These are phyloP conservation scores for Parelbella ahira DNA, from an alignment of 2,888 invertebrate species.

Conservation along the genomic window DNA sequence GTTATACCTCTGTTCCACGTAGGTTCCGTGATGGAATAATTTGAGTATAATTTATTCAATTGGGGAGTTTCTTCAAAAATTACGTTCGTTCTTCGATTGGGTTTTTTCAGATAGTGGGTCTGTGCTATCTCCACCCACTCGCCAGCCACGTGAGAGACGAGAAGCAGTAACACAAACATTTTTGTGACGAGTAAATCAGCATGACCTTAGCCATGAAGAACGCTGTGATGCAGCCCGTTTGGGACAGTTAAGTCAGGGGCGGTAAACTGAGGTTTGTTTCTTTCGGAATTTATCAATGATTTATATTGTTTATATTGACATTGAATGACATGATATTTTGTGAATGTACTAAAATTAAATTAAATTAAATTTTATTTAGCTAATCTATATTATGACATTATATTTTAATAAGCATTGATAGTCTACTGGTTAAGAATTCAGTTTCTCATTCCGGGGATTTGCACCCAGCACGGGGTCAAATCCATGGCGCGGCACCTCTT, in stretches of 20 bases:
- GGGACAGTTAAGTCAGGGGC: slow-evolving; percentile 47
- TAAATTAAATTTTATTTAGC: no score
- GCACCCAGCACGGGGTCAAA: no score
- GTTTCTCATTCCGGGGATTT: no score
- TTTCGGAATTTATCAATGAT: no score
- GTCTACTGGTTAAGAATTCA: no score
- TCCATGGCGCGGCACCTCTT: no score
- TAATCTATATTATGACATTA: no score
- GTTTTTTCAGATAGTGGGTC: slow-evolving; percentile 50
- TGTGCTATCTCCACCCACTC: slow-evolving; percentile 74
- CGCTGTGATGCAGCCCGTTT: slow-evolving; percentile 40
- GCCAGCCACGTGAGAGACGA: slow-evolving; percentile 37
- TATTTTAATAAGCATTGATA: no score
- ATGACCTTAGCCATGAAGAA: slow-evolving; percentile 39
- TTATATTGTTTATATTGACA: no score
- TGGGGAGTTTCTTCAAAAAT: slow-evolving; percentile 28
- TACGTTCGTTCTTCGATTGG: slow-evolving; percentile 29
- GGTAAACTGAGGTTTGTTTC: slow-evolving; percentile 29
- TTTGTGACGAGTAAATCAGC: slow-evolving; percentile 29
- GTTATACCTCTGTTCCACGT: slow-evolving; percentile 36
- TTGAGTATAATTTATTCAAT: slow-evolving; percentile 39
- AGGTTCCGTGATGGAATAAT: slow-evolving; percentile 43
- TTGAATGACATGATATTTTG: no score
- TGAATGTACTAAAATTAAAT: no score
- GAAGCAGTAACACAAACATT: slow-evolving; percentile 43